Percentiles rank a stretch among this genome's conserved stretches.
Conservation (phyloP, 2,888 invertebrate genomes). For the Coenonympha glycerion region DNA sequence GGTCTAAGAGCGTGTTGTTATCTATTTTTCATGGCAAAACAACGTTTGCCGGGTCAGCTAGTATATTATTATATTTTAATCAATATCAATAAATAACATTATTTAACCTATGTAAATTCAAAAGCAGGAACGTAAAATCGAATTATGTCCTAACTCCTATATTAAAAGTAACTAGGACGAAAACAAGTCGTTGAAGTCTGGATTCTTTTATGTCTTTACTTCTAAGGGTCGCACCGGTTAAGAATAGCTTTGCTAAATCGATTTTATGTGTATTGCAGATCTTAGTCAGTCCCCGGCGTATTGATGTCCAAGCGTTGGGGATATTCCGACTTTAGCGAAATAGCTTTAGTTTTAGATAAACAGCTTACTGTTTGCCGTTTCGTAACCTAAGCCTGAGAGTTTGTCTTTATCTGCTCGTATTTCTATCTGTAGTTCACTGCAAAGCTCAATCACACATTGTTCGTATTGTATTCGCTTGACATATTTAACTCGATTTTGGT, state of each 20-base stretch:
- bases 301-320: slow-evolving; percentile 40
- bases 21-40: no score
- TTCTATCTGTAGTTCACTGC: background rate
- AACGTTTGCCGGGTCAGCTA: no score
- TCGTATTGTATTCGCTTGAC: background rate
- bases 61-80: no score
- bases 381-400: slow-evolving; percentile 17
- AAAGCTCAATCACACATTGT: background rate
- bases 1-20: no score
- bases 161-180: slow-evolving; percentile 8
- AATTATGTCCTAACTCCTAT: no score
- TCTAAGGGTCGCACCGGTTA: slow-evolving; percentile 59
- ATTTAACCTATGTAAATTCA: no score
- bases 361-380: slow-evolving; percentile 18
- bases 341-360: slow-evolving; percentile 39
- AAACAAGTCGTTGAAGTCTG: slow-evolving; percentile 23
- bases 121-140: no score
- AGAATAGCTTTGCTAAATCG: slow-evolving; percentile 71
- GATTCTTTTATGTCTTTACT: slow-evolving; percentile 48
- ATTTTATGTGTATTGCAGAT: slow-evolving; percentile 72
- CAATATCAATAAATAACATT: no score
- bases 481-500: no score
- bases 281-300: slow-evolving; percentile 45
- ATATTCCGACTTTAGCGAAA: slow-evolving; percentile 50
- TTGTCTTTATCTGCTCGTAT: slow-evolving; percentile 15